Base-by-base conservation (phyloP, 2,888 invertebrate genomes). In the Stenoptilia bipunctidactyla region DNA sequence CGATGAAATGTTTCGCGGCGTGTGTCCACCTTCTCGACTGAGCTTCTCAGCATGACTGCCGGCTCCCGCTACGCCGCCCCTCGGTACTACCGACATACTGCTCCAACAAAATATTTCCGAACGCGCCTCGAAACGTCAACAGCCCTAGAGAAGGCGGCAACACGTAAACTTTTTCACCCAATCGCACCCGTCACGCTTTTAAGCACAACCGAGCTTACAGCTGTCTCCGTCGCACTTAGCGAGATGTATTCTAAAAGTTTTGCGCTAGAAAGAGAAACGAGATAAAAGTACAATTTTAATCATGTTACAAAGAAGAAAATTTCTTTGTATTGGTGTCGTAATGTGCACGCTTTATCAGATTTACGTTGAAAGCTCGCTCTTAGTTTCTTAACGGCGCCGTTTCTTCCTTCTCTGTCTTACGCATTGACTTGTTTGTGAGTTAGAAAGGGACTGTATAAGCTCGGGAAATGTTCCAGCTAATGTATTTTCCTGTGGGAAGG, bases 401-500 rank as follows among this genome's bases (percentile, higher is more conserved):
- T 49, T 71, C 54, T 48, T 43, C 43, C 50, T 49, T 66, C 65
- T 56, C 63, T 58, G 49, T 77, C 66, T 44, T 40, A 36, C 48
- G 15, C 27, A 41, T 14, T 27, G 43, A 15, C 9, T 15, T 15
- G 33, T 8, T 38, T 20, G 37, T 34, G 15, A 10, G 74, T 51
- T 54, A 13, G 63, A 77, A 37, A 52, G 59, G 50, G 76, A 79
- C 33, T 45, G 50, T 33, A 13, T 47, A 52, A 47, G 43, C 44
- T 56, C 67, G 73, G 82, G 67, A 82, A 82, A 80, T 82, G 77
- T 73, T 70, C 60, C 57, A 61, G 71, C 79, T 82, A 80, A 82
- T 82, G 73, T 79, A 73, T 80, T 83, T 83, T 80, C 80, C 80
- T 82, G 76, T 77, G 82, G 77, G 82, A 82, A 82, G 74, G 64